Percentiles rank a stretch among this genome's conserved stretches.
Evolutionary conservation across 2,888 invertebrate species (phyloP).

Genomic region (Caenorhabditis imperialis): DNA sequence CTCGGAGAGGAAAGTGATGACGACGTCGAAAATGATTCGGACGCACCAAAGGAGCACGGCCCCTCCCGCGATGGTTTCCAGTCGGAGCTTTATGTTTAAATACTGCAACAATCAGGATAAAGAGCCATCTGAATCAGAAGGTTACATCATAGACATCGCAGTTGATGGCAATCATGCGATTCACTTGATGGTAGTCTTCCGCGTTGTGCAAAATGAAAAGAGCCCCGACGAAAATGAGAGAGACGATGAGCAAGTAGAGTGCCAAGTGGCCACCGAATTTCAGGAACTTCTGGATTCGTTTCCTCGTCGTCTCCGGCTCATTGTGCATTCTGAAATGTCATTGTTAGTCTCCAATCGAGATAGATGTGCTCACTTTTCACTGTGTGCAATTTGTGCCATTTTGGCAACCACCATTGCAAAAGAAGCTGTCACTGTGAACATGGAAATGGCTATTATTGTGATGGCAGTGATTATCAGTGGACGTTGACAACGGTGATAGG

Average conservation of each 20-base stretch:
- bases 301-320: conserved; percentile 60
- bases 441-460: conserved; percentile 58
- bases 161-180: conserved; percentile 53
- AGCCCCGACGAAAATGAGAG: conserved; percentile 59
- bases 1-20: conserved; percentile 61
- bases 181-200: conserved; percentile 53
- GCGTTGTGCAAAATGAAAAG: conserved; percentile 59
- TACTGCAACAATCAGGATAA: conserved; percentile 53
- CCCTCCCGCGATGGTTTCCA: conserved; percentile 66
- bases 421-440: conserved; percentile 58
- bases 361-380: conserved; percentile 60
- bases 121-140: conserved; percentile 1
- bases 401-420: conserved; percentile 62
- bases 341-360: too few relatives aligned
- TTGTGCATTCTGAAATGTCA: conserved; percentile 63
- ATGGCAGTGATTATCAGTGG: conserved; percentile 65
- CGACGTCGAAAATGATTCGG: conserved; percentile 66
- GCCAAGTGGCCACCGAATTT: conserved; percentile 64
- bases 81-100: conserved; percentile 60
- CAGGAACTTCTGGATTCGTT: conserved; percentile 60
- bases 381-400: conserved; percentile 53
- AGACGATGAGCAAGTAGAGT: conserved; percentile 59
- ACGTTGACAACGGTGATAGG: conserved; percentile 63
- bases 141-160: conserved; percentile 63
- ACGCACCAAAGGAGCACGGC: conserved; percentile 68